Percentiles rank a stretch among this genome's conserved stretches.
Evolutionary conservation across 64 coral and sea anemone species (phyloP).

Genomic region (Dendronephthya gigantea): DNA sequence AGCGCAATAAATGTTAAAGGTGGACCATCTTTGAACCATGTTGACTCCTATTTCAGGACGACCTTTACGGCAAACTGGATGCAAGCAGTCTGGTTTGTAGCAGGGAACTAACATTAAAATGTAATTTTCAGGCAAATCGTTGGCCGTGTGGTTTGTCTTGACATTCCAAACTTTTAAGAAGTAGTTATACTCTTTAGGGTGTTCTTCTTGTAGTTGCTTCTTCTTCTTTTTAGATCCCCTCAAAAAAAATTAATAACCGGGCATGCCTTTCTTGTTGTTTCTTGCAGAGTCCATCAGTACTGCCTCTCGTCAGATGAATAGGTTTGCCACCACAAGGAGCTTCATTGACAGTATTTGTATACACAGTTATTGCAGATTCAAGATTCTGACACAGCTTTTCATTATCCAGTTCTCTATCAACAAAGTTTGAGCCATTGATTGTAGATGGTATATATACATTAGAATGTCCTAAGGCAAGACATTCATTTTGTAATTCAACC

Average conservation of each 20-base stretch:
- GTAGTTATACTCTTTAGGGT: conserved; percentile 21
- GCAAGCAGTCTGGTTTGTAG: neutral
- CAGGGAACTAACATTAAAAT: conserved; percentile 31
- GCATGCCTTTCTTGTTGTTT: conserved; percentile 32
- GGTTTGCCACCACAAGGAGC: conserved; percentile 31
- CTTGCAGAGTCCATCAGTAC: conserved; percentile 17
- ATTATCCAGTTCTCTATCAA: conserved; percentile 20
- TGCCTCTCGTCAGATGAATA: conserved; percentile 18
- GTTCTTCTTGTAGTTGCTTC: conserved; percentile 10
- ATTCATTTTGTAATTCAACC: conserved; percentile 31
- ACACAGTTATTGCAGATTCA: conserved; percentile 32
- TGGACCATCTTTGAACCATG: neutral
- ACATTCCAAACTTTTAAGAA: conserved; percentile 34
- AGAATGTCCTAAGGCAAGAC: conserved; percentile 33
- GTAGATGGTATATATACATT: conserved; percentile 39
- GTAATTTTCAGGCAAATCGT: conserved; percentile 17
- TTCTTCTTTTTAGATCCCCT: conserved; percentile 25
- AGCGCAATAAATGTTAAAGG: neutral
- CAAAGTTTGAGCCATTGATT: conserved; percentile 30
- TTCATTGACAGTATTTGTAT: conserved; percentile 23
- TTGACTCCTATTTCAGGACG: neutral
- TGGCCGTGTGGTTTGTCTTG: neutral
- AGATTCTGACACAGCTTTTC: conserved; percentile 31
- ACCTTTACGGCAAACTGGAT: neutral
- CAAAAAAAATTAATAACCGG: conserved; percentile 17